Evolutionary conservation across 2,797 vertebrate species (phyloP), one percentile per base, ranked within the genome.

Genomic region (Coendou prehensilis): DNA sequence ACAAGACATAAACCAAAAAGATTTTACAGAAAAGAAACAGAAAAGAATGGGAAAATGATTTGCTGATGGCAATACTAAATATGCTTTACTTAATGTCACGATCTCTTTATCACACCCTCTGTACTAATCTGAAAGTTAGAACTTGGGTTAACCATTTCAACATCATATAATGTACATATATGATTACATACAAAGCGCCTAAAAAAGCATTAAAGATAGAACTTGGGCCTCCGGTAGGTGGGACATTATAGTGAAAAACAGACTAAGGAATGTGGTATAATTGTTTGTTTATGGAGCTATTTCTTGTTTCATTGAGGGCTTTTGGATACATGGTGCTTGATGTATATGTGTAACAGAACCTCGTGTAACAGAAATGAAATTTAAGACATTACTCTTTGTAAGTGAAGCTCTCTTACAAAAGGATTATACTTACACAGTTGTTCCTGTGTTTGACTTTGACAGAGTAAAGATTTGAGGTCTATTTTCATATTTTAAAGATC

Each of bases 41-140:
- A 6, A 15, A 94, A 89, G 79, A 78, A n/a, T 85, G 8, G 86
- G 79, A 88, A 95, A 98, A 97, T 93, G 79, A 97, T 98, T 98
- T 97, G 85, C 80, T 82, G 90, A 94, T 98, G 97, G 97, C 89
- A 95, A 96, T 97, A 95, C 75, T 95, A 95, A 97, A 97, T 97
- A 98, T 94, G 93, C 97, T 98, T 97, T 97, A 96, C 96, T 98
- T 98, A 97, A 97, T 98, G 90, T 97, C 96, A 90, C 96, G 93
- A 91, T 92, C 96, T 97, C 95, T 98, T 97, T 87, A 95, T 98
- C 92, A 85, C 94, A 97, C 97, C 94, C 79, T 97, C 91, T 97
- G 76, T 81, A 91, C 87, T 54, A 61, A 20, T 20, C 94, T 97
- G 97, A 98, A 98, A 98, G 97, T 97, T 98, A 96, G 91, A 94